Evolutionary conservation across 2,797 vertebrate genomes (phyloP).

Genomic region (Thalassophryne amazonica): DNA sequence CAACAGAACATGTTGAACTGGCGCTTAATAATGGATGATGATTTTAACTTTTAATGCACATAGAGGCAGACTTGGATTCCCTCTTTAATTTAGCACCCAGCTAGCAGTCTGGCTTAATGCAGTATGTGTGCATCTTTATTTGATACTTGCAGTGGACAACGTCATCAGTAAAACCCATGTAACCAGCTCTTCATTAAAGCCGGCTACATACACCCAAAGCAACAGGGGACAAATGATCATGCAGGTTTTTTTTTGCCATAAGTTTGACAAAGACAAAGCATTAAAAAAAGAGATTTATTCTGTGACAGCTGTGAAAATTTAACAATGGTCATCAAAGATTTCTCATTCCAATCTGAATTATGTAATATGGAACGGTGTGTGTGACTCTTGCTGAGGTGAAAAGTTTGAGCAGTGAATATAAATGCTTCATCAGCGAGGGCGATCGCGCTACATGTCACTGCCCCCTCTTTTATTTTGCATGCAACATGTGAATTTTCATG

Average conservation of each 20-base stretch:
- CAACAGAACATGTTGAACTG: constrained; percentile 36
- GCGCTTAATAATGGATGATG: constrained; percentile 68
- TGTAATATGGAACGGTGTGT: constrained; percentile 6
- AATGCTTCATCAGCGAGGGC: constrained; percentile 25
- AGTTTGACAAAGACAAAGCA: neutral
- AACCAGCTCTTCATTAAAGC: constrained; percentile 18
- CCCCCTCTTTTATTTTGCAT: constrained; percentile 33
- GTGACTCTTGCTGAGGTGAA: constrained; percentile 25
- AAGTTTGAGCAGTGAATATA: constrained; percentile 41
- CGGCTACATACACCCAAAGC: neutral
- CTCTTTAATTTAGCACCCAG: constrained; percentile 65
- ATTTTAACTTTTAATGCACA: constrained; percentile 70
- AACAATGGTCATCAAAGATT: constrained; percentile 20
- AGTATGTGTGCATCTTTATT: constrained; percentile 18
- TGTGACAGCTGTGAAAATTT: constrained; percentile 21
- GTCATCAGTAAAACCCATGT: constrained; percentile 36
- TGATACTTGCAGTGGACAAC: constrained; percentile 29
- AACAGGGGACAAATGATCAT: neutral
- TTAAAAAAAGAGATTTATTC: neutral
- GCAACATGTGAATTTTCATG: constrained; percentile 45
- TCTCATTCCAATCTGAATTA: constrained; percentile 22
- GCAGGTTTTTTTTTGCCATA: neutral
- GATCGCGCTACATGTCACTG: constrained; percentile 7
- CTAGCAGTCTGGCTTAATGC: constrained; percentile 29
- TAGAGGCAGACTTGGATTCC: constrained; percentile 49